phyloP scores from a whole-genome alignment of 2,797 vertebrate genomes.

The Myotis planiceps region DNA sequence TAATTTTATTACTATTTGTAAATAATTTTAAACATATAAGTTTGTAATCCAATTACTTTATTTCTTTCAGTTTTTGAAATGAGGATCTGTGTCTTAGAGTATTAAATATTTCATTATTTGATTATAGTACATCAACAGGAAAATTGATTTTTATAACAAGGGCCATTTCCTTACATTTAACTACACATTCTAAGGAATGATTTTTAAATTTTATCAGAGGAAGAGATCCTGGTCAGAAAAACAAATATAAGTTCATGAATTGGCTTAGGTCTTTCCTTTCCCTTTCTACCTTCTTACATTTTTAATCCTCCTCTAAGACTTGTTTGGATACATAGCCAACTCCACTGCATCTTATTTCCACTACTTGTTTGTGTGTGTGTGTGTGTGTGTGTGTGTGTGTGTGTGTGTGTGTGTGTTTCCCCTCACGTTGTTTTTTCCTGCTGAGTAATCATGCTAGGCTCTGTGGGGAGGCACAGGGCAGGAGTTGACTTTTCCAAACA shows the following conservation, averaged over 20 bases:
- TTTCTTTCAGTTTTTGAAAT: neutral
- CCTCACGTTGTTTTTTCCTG: accelerated
- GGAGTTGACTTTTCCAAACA: too few relatives aligned
- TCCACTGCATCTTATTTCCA: neutral
- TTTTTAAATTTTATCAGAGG: neutral
- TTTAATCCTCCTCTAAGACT: neutral
- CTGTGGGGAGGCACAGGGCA: neutral
- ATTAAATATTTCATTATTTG: neutral
- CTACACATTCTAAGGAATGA: too few relatives aligned
- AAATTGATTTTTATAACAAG: neutral
- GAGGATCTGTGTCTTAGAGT: neutral
- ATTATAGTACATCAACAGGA: neutral
- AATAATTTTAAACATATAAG: neutral
- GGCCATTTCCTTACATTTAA: neutral
- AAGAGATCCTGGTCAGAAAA: neutral
- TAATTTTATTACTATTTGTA: neutral
- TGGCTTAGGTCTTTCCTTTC: neutral
- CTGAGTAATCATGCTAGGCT: accelerated
- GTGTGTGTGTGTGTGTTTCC: too few relatives aligned
- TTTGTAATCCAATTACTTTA: neutral
- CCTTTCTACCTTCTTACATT: neutral
- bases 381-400: too few relatives aligned
- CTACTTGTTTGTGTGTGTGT: too few relatives aligned
- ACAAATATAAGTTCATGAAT: neutral
- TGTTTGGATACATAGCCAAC: neutral